Evolutionary conservation across 2,888 invertebrate genomes (phyloP).

Genomic region (Meiosimyza decipiens): DNA sequence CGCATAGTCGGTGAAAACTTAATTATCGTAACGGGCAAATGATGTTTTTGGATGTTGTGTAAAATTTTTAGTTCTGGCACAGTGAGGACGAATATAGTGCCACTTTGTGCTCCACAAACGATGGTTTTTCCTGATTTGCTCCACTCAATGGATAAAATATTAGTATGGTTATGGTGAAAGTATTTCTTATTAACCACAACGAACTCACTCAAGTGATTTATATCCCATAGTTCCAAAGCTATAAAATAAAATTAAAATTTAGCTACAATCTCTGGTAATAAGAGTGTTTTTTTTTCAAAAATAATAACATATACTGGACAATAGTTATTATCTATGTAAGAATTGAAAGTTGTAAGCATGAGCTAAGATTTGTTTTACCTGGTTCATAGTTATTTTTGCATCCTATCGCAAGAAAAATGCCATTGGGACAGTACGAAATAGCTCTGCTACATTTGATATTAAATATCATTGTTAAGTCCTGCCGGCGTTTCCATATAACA

Average conservation of each 20-base stretch:
- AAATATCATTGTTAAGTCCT: slow-evolving; percentile 58
- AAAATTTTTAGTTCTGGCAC: slow-evolving; percentile 46
- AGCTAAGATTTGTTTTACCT: slow-evolving; percentile 43
- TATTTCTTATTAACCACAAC: slow-evolving; percentile 54
- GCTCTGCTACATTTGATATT: slow-evolving; percentile 53
- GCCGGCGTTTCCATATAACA: slow-evolving; percentile 59
- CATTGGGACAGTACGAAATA: slow-evolving; percentile 59
- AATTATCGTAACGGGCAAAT: slow-evolving; percentile 51
- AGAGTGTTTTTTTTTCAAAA: no score
- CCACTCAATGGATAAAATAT: slow-evolving; percentile 61
- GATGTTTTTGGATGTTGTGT: slow-evolving; percentile 49
- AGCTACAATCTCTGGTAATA: no score
- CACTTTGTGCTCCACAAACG: slow-evolving; percentile 58
- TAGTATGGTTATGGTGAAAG: slow-evolving; percentile 45
- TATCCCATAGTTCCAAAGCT: slow-evolving; percentile 62
- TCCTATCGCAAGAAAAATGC: slow-evolving; percentile 60
- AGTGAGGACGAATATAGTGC: slow-evolving; percentile 52
- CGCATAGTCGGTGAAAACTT: slow-evolving; percentile 59
- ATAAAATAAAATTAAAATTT: slow-evolving; percentile 3
- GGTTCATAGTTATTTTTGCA: slow-evolving; percentile 52
- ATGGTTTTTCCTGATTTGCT: slow-evolving; percentile 51
- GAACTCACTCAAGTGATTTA: slow-evolving; percentile 50
- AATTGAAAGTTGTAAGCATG: no score
- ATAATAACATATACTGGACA: no score
- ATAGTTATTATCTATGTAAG: no score